These are phyloP conservation scores for Embidobia sp. DNA, from an alignment of 2,888 invertebrate species.

Conservation along the genomic window DNA sequence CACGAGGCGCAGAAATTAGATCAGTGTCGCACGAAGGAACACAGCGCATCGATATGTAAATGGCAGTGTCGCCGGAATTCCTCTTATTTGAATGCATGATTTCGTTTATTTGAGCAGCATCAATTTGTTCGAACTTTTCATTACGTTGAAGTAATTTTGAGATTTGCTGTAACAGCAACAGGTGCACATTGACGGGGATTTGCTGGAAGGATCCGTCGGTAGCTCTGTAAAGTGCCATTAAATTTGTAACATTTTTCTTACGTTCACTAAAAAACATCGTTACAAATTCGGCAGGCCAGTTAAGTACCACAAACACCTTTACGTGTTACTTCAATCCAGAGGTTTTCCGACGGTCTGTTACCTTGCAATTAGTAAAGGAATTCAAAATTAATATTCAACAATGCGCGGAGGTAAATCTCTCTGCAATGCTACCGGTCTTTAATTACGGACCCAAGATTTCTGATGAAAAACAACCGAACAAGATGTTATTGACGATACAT, in stretches of 20 bases:
- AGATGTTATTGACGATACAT: background rate
- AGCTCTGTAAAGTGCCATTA: conserved; percentile 11
- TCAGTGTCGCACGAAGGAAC: conserved; percentile 46
- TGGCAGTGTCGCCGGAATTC: conserved; percentile 4
- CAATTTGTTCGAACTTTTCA: conserved; percentile 47
- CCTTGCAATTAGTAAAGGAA: no score
- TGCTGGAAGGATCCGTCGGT: background rate
- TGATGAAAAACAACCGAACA: background rate
- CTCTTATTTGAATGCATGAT: conserved; percentile 43
- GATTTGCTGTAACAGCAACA: conserved; percentile 41
- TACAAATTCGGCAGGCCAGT: no score
- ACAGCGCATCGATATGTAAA: conserved; percentile 45
- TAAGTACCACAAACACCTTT: no score
- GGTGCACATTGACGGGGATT: conserved; percentile 35
- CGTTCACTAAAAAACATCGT: no score
- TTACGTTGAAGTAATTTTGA: conserved; percentile 32
- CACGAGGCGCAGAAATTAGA: conserved; percentile 30
- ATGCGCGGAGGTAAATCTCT: no score
- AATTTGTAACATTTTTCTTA: no score
- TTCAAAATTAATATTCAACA: no score
- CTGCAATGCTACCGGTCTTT: no score
- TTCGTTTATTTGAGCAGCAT: conserved; percentile 39
- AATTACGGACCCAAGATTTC: no score
- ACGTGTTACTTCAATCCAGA: no score
- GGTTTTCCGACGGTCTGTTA: no score